Conservation (phyloP, 2,113 vertebrate species). For the Nansenia antarctica region DNA sequence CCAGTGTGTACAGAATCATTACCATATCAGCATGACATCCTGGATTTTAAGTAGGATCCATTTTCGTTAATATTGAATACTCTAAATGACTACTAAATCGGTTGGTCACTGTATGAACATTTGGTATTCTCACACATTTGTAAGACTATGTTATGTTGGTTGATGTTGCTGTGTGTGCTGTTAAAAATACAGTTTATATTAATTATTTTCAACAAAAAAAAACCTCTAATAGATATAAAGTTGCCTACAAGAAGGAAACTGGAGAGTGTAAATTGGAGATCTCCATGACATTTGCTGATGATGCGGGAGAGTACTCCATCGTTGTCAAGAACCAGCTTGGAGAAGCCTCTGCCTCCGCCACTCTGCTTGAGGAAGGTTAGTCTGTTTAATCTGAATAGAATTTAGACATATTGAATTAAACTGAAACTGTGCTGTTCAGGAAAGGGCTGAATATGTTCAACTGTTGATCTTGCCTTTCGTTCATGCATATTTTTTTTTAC, state of each 20-base stretch:
- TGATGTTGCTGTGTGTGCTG: too few species aligned
- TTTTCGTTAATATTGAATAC: too few species aligned
- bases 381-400: background rate
- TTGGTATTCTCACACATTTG: too few species aligned
- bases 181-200: background rate
- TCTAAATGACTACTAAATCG: too few species aligned
- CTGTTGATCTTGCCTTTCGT: background rate
- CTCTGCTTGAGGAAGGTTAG: slow-evolving; percentile 91
- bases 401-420: background rate
- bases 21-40: too few species aligned
- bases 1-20: too few species aligned
- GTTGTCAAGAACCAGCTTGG: slow-evolving; percentile 88
- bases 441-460: too few species aligned
- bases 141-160: too few species aligned
- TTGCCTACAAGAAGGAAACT: slow-evolving; percentile 89
- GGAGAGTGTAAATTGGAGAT: slow-evolving; percentile 94
- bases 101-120: too few species aligned
- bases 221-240: slow-evolving; percentile 88
- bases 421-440: too few species aligned
- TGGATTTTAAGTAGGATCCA: too few species aligned
- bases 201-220: too few species aligned
- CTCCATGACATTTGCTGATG: slow-evolving; percentile 96
- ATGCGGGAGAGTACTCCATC: slow-evolving; percentile 95
- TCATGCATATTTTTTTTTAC: slow-evolving; percentile 19
- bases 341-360: slow-evolving; percentile 87